Conservation (phyloP, 2,797 vertebrate genomes). For the Pangasius macronema region DNA sequence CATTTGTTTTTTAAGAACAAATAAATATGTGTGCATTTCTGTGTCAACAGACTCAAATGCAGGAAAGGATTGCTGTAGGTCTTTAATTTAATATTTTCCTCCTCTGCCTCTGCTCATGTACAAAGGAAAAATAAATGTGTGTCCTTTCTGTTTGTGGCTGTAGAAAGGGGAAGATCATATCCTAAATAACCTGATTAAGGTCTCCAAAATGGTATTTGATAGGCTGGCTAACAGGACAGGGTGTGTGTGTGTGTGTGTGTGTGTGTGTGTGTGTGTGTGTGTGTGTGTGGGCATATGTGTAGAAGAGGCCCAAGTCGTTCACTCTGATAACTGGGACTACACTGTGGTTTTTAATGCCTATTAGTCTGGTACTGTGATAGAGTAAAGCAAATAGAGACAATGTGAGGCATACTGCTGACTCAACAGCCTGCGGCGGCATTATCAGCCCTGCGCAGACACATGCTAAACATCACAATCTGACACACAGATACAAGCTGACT, state of each 20-base stretch:
- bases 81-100: neutral
- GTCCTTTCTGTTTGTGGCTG: neutral
- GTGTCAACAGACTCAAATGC: neutral
- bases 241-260: conserved; percentile 3
- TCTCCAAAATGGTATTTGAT: neutral
- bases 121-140: neutral
- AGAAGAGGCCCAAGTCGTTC: conserved; percentile 8
- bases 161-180: neutral
- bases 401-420: conserved; percentile 19
- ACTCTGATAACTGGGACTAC: conserved; percentile 2
- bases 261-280: conserved; percentile 17
- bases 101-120: neutral
- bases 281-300: neutral
- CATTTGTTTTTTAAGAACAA: neutral
- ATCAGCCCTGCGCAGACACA: conserved; percentile 37
- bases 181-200: neutral
- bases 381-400: conserved; percentile 11
- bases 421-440: conserved; percentile 16
- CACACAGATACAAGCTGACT: conserved; percentile 17
- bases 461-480: conserved; percentile 30
- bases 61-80: neutral
- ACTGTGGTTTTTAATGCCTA: conserved; percentile 20
- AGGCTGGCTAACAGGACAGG: neutral
- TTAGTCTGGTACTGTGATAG: conserved; percentile 17
- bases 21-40: neutral